Evolutionary conservation across 2,113 vertebrate genomes (phyloP).

Genomic region (Circaetus gallicus): DNA sequence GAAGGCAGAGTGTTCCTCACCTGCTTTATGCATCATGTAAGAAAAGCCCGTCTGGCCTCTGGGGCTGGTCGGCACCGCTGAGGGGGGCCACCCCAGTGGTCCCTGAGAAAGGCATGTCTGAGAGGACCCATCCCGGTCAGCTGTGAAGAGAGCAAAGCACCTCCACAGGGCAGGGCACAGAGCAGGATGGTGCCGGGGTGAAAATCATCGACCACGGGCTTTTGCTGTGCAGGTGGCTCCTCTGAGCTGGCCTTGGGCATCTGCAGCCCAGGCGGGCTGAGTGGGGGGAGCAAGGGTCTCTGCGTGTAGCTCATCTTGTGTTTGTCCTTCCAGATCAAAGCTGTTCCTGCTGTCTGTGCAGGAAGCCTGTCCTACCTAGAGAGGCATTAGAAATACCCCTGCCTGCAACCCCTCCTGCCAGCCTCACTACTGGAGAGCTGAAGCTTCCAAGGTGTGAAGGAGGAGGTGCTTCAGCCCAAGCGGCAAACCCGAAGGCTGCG

Average conservation of each 20-base stretch:
- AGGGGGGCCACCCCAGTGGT: neutral
- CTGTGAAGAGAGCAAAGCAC: neutral
- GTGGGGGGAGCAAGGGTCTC: neutral
- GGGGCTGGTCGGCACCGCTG: neutral
- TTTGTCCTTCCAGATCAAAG: neutral
- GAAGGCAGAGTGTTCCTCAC: neutral
- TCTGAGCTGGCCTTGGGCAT: neutral
- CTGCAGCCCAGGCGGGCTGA: neutral
- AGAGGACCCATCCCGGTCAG: neutral
- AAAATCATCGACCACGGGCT: fast-evolving
- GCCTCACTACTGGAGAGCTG: too few relatives aligned
- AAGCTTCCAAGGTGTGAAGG: neutral
- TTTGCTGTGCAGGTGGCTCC: neutral
- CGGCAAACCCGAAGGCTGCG: too few relatives aligned
- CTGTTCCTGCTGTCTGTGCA: neutral
- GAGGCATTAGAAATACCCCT: neutral
- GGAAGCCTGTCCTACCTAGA: neutral
- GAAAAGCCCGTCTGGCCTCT: neutral
- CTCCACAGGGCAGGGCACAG: neutral
- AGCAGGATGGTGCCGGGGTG: neutral
- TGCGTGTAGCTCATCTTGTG: neutral
- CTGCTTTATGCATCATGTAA: neutral
- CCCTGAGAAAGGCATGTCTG: neutral
- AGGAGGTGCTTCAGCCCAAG: neutral
- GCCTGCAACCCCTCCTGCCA: neutral